Evolutionary conservation across 2,797 vertebrate species (phyloP).

Genomic region (Gephyroberyx darwinii): DNA sequence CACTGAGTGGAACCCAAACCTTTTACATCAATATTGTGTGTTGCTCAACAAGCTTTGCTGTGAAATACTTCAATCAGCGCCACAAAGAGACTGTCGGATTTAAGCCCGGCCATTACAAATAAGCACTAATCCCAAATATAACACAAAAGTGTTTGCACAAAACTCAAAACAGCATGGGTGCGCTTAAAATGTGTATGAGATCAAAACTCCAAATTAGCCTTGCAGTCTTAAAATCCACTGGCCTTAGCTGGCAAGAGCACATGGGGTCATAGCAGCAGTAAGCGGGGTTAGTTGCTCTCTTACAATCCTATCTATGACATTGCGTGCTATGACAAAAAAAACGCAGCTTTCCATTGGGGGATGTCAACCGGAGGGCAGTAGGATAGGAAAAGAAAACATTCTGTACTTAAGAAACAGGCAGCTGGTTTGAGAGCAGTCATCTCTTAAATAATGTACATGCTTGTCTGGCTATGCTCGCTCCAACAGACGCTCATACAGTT

Average conservation of each 20-base stretch:
- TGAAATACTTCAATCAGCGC: neutral
- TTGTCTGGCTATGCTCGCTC: slow-evolving; percentile 40
- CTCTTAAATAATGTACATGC: slow-evolving; percentile 72
- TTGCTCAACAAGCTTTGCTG: neutral
- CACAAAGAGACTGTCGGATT: neutral
- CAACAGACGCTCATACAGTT: neutral
- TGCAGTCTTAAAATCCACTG: neutral
- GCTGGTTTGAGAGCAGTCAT: slow-evolving; percentile 49
- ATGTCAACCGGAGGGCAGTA: slow-evolving; percentile 69
- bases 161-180: neutral
- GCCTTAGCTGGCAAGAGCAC: neutral
- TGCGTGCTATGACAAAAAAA: slow-evolving; percentile 38
- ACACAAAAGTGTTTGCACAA: neutral
- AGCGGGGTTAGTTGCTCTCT: slow-evolving; percentile 10
- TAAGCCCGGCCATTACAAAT: slow-evolving; percentile 14
- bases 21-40: neutral
- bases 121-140: neutral
- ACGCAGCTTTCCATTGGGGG: slow-evolving; percentile 44
- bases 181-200: neutral
- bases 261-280: neutral
- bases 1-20: slow-evolving; percentile 44
- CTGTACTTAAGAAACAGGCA: slow-evolving; percentile 43
- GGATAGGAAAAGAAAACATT: slow-evolving; percentile 50
- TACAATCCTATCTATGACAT: slow-evolving; percentile 36
- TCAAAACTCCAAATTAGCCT: neutral